Evolutionary conservation across 23 tunicate genomes (phyloP).

Genomic region (Trididemnum nubilum): DNA sequence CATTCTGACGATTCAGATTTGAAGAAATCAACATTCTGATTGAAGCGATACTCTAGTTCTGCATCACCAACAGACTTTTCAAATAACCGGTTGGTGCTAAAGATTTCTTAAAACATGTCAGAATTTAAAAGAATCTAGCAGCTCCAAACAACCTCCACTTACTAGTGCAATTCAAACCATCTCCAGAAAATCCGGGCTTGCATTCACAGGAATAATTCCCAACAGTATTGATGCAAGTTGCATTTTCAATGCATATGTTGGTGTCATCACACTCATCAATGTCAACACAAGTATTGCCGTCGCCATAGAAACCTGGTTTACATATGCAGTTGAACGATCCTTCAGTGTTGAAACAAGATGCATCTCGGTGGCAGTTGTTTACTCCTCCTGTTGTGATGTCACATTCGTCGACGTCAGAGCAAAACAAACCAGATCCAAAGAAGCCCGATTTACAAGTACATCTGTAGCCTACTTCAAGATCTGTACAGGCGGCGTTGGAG

Average conservation of each 20-base stretch:
- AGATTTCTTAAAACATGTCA: no score
- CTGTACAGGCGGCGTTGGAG: background rate
- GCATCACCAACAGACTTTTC: no score
- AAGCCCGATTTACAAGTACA: conserved; percentile 5
- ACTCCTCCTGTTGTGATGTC: background rate
- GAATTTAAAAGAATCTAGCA: no score
- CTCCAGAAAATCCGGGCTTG: conserved; percentile 12
- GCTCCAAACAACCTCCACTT: no score
- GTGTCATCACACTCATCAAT: background rate
- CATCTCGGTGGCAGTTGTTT: background rate
- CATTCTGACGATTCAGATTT: no score
- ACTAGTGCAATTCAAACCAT: conserved; percentile 18
- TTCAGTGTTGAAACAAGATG: background rate
- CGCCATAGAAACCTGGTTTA: background rate
- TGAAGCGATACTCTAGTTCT: no score
- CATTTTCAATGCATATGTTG: background rate
- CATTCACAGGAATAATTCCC: conserved; percentile 7
- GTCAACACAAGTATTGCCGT: background rate
- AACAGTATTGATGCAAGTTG: background rate
- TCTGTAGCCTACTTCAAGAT: background rate
- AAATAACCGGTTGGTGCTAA: no score
- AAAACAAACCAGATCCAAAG: background rate
- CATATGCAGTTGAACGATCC: conserved; percentile 20
- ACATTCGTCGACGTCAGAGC: conserved; percentile 14
- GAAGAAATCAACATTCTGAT: no score